Evolutionary conservation across 2,797 vertebrate genomes (phyloP).

Genomic region (Onychomys torridus): DNA sequence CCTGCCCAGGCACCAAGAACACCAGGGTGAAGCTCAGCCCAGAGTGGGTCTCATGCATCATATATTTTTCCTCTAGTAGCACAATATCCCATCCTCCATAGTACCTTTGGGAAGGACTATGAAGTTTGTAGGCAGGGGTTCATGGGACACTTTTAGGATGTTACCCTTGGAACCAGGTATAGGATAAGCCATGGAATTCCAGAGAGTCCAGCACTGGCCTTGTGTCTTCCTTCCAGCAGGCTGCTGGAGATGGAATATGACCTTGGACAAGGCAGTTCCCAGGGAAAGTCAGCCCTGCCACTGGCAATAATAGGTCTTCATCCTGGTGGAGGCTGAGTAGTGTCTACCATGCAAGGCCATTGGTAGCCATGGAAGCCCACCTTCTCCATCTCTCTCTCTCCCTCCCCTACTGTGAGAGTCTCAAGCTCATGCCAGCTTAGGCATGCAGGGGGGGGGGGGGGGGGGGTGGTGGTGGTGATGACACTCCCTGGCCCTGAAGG

Average conservation of each 20-base stretch:
- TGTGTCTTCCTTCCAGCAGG: accelerated
- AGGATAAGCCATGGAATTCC: too few species aligned
- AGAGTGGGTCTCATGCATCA: neutral
- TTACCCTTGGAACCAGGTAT: too few species aligned
- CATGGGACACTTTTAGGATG: neutral
- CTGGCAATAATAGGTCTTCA: neutral
- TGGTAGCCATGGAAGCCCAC: accelerated
- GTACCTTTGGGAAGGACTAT: neutral
- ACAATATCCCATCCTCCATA: too few species aligned
- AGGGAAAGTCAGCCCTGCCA: too few species aligned
- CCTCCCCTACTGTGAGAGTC: accelerated
- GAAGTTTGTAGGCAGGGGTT: too few species aligned
- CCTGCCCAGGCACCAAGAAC: neutral
- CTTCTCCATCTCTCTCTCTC: neutral
- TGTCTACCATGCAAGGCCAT: accelerated
- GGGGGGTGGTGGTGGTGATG: neutral
- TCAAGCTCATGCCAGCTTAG: accelerated
- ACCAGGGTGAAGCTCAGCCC: neutral
- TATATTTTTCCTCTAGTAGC: accelerated
- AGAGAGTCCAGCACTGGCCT: neutral
- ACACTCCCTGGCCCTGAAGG: neutral
- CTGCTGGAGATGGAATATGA: neutral
- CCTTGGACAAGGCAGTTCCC: neutral
- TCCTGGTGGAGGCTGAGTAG: neutral
- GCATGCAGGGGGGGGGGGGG: too few species aligned